Percentiles rank a stretch among this genome's conserved stretches.
Conservation (phyloP, 2,888 invertebrate species). For the Gastrophysa polygoni region DNA sequence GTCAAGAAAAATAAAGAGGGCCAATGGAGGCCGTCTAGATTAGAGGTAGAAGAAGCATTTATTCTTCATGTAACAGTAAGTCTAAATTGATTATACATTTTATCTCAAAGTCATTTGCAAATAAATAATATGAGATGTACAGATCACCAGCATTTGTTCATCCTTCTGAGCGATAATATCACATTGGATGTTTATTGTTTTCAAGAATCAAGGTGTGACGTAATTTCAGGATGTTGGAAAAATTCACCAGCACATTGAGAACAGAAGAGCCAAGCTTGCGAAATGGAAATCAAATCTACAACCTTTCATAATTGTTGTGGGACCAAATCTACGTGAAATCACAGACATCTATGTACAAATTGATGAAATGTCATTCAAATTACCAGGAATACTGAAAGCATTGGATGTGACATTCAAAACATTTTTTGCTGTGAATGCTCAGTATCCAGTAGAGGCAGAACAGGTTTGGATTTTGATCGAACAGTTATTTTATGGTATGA, state of each 20-base stretch:
- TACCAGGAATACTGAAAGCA: constrained; percentile 1
- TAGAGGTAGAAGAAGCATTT: too few relatives aligned
- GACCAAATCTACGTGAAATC: background rate
- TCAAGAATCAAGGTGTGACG: too few relatives aligned
- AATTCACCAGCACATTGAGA: background rate
- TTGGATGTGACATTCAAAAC: background rate
- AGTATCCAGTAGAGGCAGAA: background rate
- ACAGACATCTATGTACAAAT: background rate
- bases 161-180: too few relatives aligned
- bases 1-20: too few relatives aligned
- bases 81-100: too few relatives aligned
- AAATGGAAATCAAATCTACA: background rate
- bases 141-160: too few relatives aligned
- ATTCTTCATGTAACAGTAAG: too few relatives aligned
- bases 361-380: background rate
- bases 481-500: background rate
- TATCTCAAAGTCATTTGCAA: too few relatives aligned
- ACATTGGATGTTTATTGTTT: too few relatives aligned
- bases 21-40: too few relatives aligned
- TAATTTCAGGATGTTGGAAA: background rate
- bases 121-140: too few relatives aligned
- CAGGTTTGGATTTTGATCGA: constrained; percentile 7
- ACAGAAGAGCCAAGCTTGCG: background rate
- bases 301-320: background rate
- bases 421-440: background rate